A percentile compares a stretch with the other conserved stretches of the same genome.
Conservation (phyloP, 2,888 invertebrate species). For the Dioctria rufipes region DNA sequence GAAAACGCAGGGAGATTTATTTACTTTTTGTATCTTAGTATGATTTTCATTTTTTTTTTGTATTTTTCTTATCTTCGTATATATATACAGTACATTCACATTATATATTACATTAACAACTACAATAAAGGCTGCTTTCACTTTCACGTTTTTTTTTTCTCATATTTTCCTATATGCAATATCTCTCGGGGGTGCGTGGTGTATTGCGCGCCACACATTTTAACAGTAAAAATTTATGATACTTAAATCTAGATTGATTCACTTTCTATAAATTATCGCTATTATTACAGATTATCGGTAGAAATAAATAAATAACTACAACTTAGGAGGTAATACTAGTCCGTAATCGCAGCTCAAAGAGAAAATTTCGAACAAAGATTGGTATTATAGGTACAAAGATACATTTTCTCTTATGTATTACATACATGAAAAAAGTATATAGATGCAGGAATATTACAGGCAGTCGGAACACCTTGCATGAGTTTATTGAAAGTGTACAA, state of each 20-base stretch:
- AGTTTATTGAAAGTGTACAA: too few species aligned
- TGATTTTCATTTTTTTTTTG: constrained; percentile 32
- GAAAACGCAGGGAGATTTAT: constrained; percentile 18
- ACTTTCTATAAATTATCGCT: constrained; percentile 39
- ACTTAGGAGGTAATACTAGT: constrained; percentile 11
- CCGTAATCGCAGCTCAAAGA: constrained; percentile 7
- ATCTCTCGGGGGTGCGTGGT: constrained; percentile 29
- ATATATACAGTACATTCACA: constrained; percentile 58
- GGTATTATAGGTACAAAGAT: too few species aligned
- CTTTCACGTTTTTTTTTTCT: constrained; percentile 8
- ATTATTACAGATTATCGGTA: constrained; percentile 45
- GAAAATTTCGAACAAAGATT: background rate
- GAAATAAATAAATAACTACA: constrained; percentile 50
- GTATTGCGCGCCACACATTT: constrained; percentile 8
- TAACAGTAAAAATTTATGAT: constrained; percentile 51
- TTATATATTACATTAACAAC: constrained; percentile 50
- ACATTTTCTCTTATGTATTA: too few species aligned
- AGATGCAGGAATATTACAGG: too few species aligned
- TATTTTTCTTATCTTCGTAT: constrained; percentile 51
- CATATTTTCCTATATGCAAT: constrained; percentile 12
- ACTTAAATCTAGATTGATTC: constrained; percentile 40
- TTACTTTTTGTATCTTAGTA: constrained; percentile 10
- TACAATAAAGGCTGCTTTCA: constrained; percentile 55
- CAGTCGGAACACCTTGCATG: too few species aligned
- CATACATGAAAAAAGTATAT: too few species aligned